Evolutionary conservation across 2,888 invertebrate genomes (phyloP).

Genomic region (Caenorhabditis wallacei): DNA sequence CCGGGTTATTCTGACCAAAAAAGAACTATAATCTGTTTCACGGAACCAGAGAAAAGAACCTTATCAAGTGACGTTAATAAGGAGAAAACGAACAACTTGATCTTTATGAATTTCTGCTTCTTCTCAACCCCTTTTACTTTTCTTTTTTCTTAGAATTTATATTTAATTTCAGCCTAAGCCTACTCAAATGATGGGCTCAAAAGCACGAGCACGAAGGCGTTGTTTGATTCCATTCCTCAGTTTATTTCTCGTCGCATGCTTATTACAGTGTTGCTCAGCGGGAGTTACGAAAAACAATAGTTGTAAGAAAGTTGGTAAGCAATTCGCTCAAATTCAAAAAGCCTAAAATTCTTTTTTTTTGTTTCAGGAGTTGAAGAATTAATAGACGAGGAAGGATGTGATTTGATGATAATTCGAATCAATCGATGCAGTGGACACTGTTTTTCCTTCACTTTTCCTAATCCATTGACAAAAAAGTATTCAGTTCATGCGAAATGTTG

Average conservation of each 20-base stretch:
- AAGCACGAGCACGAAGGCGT: slow-evolving; percentile 54
- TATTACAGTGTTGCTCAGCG: slow-evolving; percentile 50
- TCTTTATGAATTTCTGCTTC: slow-evolving; percentile 5
- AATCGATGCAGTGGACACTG: slow-evolving; percentile 78
- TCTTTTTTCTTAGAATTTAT: background rate
- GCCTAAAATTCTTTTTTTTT: background rate
- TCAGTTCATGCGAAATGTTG: slow-evolving; percentile 76
- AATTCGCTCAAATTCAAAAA: background rate
- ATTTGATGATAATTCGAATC: slow-evolving; percentile 77
- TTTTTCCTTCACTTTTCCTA: slow-evolving; percentile 75
- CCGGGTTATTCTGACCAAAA: slow-evolving; percentile 27
- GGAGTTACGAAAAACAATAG: slow-evolving; percentile 55
- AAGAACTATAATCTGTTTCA: slow-evolving; percentile 47
- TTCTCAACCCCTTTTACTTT: slow-evolving; percentile 1
- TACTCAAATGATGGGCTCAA: slow-evolving; percentile 63
- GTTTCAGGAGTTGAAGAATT: slow-evolving; percentile 74
- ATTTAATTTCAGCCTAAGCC: slow-evolving; percentile 26
- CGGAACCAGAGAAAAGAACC: slow-evolving; percentile 46
- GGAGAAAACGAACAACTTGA: slow-evolving; percentile 9
- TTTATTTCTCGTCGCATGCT: slow-evolving; percentile 28
- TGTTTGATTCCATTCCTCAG: slow-evolving; percentile 14
- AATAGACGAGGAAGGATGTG: slow-evolving; percentile 79
- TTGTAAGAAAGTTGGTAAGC: slow-evolving; percentile 70
- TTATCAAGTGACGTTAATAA: slow-evolving; percentile 59
- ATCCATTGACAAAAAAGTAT: slow-evolving; percentile 69